Conservation (phyloP, 2,797 vertebrate species). For the Enteromius thamalakanensis region DNA sequence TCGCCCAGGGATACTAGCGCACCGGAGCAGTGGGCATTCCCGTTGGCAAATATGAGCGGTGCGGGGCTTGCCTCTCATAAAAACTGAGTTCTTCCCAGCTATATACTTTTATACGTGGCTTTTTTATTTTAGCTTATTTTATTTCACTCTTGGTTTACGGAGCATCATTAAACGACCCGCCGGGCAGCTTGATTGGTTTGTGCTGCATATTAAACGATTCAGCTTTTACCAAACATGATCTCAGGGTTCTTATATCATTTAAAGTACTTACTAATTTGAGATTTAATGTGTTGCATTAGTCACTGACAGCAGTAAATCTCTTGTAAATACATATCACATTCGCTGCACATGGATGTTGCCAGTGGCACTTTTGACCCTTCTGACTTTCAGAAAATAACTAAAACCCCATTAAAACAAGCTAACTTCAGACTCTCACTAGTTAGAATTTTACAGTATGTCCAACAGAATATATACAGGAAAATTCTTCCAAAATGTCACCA, state of each 20-base stretch:
- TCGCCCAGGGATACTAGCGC: background rate
- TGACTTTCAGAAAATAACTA: background rate
- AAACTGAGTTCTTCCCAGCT: constrained; percentile 39
- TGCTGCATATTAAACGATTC: constrained; percentile 24
- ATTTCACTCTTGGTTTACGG: constrained; percentile 42
- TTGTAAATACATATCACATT: constrained; percentile 2
- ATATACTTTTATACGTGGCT: constrained; percentile 44
- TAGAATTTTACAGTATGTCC: background rate
- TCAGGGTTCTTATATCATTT: constrained; percentile 7
- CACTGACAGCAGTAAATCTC: background rate
- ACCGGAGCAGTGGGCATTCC: background rate
- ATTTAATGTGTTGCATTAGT: constrained; percentile 5
- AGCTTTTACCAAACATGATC: constrained; percentile 26
- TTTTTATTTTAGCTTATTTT: constrained; percentile 46
- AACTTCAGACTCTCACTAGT: background rate
- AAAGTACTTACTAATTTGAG: constrained; percentile 8
- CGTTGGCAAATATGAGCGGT: constrained; percentile 10
- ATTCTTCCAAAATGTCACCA: background rate
- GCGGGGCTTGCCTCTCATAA: constrained; percentile 39
- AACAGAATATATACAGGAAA: background rate
- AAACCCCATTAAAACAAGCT: background rate
- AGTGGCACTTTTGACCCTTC: background rate
- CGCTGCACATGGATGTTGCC: background rate
- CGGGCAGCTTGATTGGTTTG: constrained; percentile 41
- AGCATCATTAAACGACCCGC: constrained; percentile 41